phyloP scores from a whole-genome alignment of 2,797 vertebrate species.

The Chelon labrosus region DNA sequence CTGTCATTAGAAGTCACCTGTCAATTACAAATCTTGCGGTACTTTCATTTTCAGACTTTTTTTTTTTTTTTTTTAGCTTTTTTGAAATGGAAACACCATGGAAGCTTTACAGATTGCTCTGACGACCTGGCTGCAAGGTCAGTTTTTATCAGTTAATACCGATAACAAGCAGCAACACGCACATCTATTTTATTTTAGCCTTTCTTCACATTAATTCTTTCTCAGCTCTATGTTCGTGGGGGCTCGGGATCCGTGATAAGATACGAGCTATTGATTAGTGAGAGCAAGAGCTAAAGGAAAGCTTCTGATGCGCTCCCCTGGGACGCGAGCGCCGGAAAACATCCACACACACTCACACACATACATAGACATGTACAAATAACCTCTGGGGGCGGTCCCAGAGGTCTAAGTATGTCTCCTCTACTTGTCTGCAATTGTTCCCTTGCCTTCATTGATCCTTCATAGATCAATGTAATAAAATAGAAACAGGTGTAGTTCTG shows the following conservation, averaged over 20 bases:
- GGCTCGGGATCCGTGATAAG: constrained; percentile 10
- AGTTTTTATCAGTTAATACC: neutral
- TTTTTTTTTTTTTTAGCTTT: neutral
- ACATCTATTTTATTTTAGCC: neutral
- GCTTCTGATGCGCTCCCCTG: constrained; percentile 7
- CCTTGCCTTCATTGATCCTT: constrained; percentile 64
- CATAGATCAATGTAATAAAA: constrained; percentile 69
- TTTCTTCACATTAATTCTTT: neutral
- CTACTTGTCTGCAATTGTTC: constrained; percentile 59
- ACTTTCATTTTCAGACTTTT: neutral
- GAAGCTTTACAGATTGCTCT: too few species aligned
- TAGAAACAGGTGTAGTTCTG: constrained; percentile 70
- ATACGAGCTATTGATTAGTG: constrained; percentile 55
- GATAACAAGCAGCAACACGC: neutral
- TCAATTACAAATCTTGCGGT: constrained; percentile 5
- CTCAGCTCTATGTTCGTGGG: neutral
- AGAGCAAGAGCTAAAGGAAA: constrained; percentile 14
- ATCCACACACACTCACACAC: constrained; percentile 12
- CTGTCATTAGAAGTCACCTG: constrained; percentile 40
- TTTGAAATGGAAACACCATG: neutral
- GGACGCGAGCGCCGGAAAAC: constrained; percentile 18
- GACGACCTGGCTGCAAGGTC: neutral
- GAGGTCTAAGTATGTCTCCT: constrained; percentile 51
- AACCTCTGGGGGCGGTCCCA: constrained; percentile 36
- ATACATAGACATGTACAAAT: neutral